Evolutionary conservation across 2,113 vertebrate genomes (phyloP).

Genomic region (Lathamus discolor): DNA sequence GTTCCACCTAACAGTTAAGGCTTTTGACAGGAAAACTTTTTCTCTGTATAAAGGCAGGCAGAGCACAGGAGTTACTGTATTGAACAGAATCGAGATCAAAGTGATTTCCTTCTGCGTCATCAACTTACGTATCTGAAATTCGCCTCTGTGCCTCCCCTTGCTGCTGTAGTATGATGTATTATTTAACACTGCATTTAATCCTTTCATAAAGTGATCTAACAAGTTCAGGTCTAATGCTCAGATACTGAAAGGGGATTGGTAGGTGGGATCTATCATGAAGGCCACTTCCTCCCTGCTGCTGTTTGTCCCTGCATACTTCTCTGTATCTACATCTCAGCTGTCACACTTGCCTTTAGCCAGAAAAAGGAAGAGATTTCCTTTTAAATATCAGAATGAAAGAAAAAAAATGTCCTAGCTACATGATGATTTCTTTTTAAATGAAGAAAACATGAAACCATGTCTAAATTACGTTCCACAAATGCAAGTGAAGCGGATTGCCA

Average conservation of each 20-base stretch:
- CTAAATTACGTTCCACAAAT: background rate
- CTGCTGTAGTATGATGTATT: background rate
- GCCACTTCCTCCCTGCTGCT: background rate
- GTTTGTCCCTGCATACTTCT: background rate
- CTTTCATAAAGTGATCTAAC: background rate
- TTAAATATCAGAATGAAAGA: background rate
- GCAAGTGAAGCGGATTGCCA: background rate
- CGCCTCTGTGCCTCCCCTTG: rapidly evolving
- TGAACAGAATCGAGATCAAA: background rate
- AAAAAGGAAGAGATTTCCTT: background rate
- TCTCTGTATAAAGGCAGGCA: background rate
- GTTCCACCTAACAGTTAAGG: background rate
- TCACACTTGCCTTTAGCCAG: background rate
- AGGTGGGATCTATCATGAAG: background rate
- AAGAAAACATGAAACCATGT: background rate
- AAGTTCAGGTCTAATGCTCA: background rate
- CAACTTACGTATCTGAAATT: background rate
- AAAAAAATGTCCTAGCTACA: background rate
- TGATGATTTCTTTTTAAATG: background rate
- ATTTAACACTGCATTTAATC: background rate
- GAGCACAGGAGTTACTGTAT: background rate
- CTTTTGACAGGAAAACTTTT: background rate
- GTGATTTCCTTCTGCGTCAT: background rate
- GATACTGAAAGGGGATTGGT: background rate
- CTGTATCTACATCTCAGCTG: background rate